Percentiles rank a stretch among this genome's conserved stretches.
These are phyloP conservation scores for Zelleria hepariella DNA, from an alignment of 2,888 invertebrate species.

Conservation along the genomic window DNA sequence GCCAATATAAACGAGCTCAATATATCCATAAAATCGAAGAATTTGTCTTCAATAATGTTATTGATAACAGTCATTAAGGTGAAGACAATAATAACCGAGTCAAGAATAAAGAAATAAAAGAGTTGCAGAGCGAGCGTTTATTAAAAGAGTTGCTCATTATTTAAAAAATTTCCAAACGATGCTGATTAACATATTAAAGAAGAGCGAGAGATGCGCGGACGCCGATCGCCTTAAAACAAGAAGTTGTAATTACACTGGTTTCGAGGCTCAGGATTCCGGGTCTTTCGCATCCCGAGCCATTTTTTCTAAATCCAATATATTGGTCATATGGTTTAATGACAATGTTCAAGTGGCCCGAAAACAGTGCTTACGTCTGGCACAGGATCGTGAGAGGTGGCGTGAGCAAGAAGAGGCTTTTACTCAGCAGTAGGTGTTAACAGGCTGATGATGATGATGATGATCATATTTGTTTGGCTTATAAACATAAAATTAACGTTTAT, in stretches of 20 bases:
- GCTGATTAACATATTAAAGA: conserved; percentile 22
- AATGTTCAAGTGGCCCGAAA: too few species aligned
- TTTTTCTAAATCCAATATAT: too few species aligned
- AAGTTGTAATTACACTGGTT: conserved; percentile 22
- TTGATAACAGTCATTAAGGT: conserved; percentile 19
- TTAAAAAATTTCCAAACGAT: conserved; percentile 12
- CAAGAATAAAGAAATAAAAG: too few species aligned
- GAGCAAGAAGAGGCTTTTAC: too few species aligned
- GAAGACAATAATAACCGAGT: conserved; percentile 13
- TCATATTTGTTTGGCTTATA: too few species aligned
- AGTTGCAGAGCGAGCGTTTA: conserved; percentile 13
- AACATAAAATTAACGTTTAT: too few species aligned
- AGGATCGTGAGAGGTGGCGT: too few species aligned
- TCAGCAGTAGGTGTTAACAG: too few species aligned
- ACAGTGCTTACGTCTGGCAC: too few species aligned
- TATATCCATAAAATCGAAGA: conserved; percentile 12
- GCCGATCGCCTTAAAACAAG: conserved; percentile 10
- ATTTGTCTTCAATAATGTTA: conserved; percentile 16
- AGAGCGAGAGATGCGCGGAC: conserved; percentile 10
- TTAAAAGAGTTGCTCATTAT: conserved; percentile 18
- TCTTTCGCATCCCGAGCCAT: background rate
- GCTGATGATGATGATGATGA: too few species aligned
- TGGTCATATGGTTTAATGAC: too few species aligned
- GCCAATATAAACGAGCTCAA: conserved; percentile 1
- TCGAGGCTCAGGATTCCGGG: background rate